Evolutionary conservation across 1,140 invertebrate genomes (phyloP).

Genomic region (Drosophila auraria): DNA sequence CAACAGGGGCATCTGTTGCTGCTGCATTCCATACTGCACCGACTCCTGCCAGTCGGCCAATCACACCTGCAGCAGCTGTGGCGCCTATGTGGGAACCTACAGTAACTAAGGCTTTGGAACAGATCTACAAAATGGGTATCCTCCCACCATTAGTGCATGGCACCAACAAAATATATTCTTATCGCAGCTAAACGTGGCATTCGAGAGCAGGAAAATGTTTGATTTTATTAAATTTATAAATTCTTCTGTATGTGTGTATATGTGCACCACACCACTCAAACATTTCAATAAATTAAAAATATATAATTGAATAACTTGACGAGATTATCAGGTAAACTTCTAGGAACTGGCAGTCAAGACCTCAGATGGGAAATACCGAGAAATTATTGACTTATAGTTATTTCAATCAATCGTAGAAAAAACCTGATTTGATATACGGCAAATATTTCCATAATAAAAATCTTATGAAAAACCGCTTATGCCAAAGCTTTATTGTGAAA

Average conservation of each 20-base stretch:
- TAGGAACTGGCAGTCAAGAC: no score
- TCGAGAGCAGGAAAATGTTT: neutral
- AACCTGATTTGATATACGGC: no score
- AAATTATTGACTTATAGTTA: no score
- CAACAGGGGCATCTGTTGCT: conserved; percentile 84
- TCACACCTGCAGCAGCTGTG: conserved; percentile 89
- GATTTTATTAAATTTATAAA: neutral
- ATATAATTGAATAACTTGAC: neutral
- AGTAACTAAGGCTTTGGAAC: conserved; percentile 36
- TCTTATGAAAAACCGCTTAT: neutral
- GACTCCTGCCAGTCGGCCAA: conserved; percentile 87
- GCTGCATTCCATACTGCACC: conserved; percentile 88
- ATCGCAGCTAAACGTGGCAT: neutral
- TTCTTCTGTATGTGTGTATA: neutral
- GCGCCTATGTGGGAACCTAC: conserved; percentile 87
- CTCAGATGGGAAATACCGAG: no score
- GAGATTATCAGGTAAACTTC: no score
- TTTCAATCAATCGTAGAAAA: no score
- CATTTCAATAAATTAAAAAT: neutral
- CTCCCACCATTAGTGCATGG: neutral
- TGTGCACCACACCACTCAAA: neutral
- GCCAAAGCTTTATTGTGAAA: no score
- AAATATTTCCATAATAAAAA: no score
- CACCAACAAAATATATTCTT: conserved; percentile 1
- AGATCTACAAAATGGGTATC: neutral